These are phyloP conservation scores for Ricordea florida DNA, from an alignment of 92 coral and sea anemone genomes.

Conservation along the genomic window DNA sequence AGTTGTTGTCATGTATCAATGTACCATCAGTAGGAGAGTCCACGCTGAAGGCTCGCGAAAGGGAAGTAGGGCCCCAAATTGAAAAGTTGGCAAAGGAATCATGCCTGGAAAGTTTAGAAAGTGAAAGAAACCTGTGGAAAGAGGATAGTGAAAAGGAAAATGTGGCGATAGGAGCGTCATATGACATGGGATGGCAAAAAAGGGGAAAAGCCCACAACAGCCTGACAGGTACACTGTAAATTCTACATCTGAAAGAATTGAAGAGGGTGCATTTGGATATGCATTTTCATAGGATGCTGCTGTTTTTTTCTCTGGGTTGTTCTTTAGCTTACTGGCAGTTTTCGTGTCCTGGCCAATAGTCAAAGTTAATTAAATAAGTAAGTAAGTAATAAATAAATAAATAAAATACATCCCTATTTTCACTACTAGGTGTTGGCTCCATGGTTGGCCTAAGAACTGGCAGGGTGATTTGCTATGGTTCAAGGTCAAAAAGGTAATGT, in stretches of 20 bases:
- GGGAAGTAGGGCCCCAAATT: not conserved
- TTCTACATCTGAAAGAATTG: not conserved
- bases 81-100: slow-evolving; percentile 5
- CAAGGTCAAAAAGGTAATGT: slow-evolving; percentile 1
- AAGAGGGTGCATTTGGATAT: no score
- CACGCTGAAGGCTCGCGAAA: not conserved
- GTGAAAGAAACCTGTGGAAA: not conserved
- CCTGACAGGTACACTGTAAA: not conserved
- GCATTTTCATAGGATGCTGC: no score
- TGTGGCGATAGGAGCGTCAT: slow-evolving; percentile 13
- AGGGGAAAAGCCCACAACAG: not conserved
- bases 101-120: not conserved
- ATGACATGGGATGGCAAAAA: slow-evolving; percentile 6
- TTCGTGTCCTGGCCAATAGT: not conserved
- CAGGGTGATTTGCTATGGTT: slow-evolving; percentile 9
- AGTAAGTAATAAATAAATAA: not conserved
- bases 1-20: not conserved
- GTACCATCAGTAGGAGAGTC: slow-evolving; percentile 19
- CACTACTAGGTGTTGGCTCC: slow-evolving; percentile 36
- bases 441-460: slow-evolving; percentile 33
- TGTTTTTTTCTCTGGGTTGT: not conserved
- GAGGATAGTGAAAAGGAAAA: slow-evolving; percentile 2
- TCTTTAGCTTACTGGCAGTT: not conserved
- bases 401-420: not conserved
- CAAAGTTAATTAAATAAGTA: not conserved